Conservation (phyloP, 2,888 invertebrate species). For the Meteorus colon region DNA sequence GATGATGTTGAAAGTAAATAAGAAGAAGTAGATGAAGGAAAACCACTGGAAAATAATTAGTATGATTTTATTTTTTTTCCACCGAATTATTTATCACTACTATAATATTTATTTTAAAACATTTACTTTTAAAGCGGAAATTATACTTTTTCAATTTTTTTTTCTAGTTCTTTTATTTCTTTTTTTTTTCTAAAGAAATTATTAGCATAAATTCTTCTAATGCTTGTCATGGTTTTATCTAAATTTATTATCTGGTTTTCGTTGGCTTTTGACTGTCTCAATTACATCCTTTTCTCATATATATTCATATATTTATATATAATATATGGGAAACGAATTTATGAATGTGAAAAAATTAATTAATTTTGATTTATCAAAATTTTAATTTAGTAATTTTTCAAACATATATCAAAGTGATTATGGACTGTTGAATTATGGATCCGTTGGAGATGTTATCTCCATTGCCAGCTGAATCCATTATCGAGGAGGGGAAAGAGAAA, state of each 20-base stretch:
- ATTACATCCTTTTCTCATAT: not conserved
- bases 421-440: constrained; percentile 4
- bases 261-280: not conserved
- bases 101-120: not conserved
- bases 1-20: not conserved
- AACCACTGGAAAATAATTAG: not conserved
- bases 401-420: not conserved
- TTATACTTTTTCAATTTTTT: not conserved
- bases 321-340: not conserved
- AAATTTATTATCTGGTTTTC: constrained; percentile 8
- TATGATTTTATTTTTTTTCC: not conserved
- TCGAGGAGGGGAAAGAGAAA: not conserved
- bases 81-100: not conserved
- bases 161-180: not conserved
- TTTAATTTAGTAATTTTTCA: constrained; percentile 1
- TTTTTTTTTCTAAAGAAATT: not conserved
- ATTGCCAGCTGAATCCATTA: not conserved
- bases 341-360: constrained; percentile 3
- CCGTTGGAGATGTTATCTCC: not conserved
- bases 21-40: not conserved
- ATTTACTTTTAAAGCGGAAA: not conserved
- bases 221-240: constrained; percentile 7
- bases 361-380: constrained; percentile 3
- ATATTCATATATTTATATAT: not conserved
- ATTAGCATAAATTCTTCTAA: constrained; percentile 10